Evolutionary conservation across 2,888 invertebrate genomes (phyloP).

Genomic region (Scelioninae gen. 1): DNA sequence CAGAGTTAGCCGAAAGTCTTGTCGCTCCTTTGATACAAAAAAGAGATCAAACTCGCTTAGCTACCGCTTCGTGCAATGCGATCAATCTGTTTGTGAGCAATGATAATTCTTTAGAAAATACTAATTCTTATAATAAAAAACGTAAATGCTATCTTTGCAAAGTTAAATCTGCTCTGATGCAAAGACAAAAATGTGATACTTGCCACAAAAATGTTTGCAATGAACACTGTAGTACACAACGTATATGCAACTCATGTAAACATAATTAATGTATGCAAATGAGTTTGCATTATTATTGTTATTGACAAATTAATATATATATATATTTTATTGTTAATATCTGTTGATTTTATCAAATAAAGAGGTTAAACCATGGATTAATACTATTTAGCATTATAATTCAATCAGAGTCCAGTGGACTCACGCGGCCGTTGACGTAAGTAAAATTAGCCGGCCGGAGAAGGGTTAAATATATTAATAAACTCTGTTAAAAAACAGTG

Average conservation of each 20-base stretch:
- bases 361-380: constrained; percentile 24
- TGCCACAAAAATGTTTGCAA: constrained; percentile 36
- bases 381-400: constrained; percentile 25
- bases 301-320: constrained; percentile 11
- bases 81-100: constrained; percentile 21
- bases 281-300: constrained; percentile 2
- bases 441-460: constrained; percentile 33
- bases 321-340: constrained; percentile 3
- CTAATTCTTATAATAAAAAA: constrained; percentile 18
- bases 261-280: background rate
- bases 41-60: constrained; percentile 7
- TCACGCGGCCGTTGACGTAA: constrained; percentile 36
- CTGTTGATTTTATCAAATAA: constrained; percentile 10
- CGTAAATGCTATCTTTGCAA: constrained; percentile 25
- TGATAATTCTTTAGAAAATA: constrained; percentile 6
- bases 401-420: constrained; percentile 46
- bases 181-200: constrained; percentile 37
- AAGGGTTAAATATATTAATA: too few species aligned
- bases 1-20: too few species aligned
- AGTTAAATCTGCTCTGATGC: constrained; percentile 21
- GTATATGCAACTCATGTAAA: background rate
- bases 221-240: constrained; percentile 22
- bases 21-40: constrained; percentile 23
- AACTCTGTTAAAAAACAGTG: too few species aligned
- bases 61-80: constrained; percentile 7